Base-by-base conservation (phyloP, 2,888 invertebrate species). In the Dynastes maya region DNA sequence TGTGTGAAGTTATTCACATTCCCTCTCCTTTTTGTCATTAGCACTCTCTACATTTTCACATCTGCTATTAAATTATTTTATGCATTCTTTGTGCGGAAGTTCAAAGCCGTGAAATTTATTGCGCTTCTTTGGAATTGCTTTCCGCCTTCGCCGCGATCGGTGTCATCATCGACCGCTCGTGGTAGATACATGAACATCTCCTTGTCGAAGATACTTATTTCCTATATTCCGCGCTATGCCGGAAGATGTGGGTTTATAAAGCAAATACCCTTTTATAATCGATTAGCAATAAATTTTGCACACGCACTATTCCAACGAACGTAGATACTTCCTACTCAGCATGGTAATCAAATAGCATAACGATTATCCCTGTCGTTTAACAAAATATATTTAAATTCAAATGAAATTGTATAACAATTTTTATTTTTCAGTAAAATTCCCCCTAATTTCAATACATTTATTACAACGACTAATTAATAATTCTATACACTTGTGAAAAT, bases 1-100 rank as follows among this genome's bases (percentile, higher is more conserved):
- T 64, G 27, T 37, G 76, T 27, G 55, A 58, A 67, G 76, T 76
- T 76, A 76, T 76, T 76, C 76, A 76, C 53, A 76, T 68, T 76
- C 67, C 27, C 27, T 29, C 55, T 9, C 55, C 67, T 64, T 68
- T 76, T 76, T 76, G 67, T 76, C 76, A 65, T 76, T 76, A 76
- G 55, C 58, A 76, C 76, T 76, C 75, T 75, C 76, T 64, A 61
- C 76, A 40, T 65, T 67, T 76, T 67, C 76, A 55, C 76, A 68
- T 76, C 76, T 76, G 76, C 76, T 76, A 76, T 55, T 76, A 76
- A 76, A 76, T 76, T 76, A 76, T 76, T 76, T 76, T 76, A 76
- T 76, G 67, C 72, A 72, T 58, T 72, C 58, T 22, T 58, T 58
- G 72, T 72, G 58, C 72, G 58, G 72, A 72, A 55, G 58, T 61